Evolutionary conservation across 2,888 invertebrate species (phyloP).

Genomic region (Linnaemya tessellans): DNA sequence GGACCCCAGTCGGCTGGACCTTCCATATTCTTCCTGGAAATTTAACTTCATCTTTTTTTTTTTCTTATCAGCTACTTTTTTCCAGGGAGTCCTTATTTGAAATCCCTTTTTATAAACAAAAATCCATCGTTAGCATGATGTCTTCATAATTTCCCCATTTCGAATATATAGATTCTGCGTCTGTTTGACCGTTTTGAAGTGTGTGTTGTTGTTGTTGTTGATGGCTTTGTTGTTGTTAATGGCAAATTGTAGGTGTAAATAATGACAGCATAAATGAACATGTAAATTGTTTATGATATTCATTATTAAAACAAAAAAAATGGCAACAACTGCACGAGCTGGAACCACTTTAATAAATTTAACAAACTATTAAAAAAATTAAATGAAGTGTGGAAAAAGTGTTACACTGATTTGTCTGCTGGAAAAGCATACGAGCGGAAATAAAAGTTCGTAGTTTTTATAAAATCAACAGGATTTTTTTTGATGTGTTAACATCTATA

Average conservation of each 20-base stretch:
- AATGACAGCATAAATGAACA: slow-evolving; percentile 64
- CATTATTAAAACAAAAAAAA: slow-evolving; percentile 41
- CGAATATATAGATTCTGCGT: neutral
- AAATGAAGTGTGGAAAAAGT: slow-evolving; percentile 29
- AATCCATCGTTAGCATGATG: neutral
- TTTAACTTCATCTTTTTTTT: too few relatives aligned
- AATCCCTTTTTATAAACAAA: neutral
- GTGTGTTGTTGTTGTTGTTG: neutral
- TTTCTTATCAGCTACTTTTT: too few relatives aligned
- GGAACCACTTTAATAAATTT: neutral
- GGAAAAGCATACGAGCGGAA: neutral
- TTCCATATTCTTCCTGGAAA: too few relatives aligned
- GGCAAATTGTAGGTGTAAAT: slow-evolving; percentile 59
- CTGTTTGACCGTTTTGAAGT: neutral
- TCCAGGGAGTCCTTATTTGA: neutral
- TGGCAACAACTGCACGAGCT: slow-evolving; percentile 13
- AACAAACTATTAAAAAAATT: slow-evolving; percentile 11
- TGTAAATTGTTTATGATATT: slow-evolving; percentile 60
- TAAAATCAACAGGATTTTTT: slow-evolving; percentile 21
- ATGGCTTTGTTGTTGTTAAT: neutral
- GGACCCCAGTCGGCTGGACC: too few relatives aligned
- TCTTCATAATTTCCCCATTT: slow-evolving; percentile 11
- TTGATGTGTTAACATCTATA: too few relatives aligned
- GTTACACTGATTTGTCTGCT: slow-evolving; percentile 26
- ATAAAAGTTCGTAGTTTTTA: neutral